A percentile compares a stretch with the other conserved stretches of the same genome.
phyloP scores from a whole-genome alignment of 1,140 invertebrate genomes.

The Neotoxoptera formosana region DNA sequence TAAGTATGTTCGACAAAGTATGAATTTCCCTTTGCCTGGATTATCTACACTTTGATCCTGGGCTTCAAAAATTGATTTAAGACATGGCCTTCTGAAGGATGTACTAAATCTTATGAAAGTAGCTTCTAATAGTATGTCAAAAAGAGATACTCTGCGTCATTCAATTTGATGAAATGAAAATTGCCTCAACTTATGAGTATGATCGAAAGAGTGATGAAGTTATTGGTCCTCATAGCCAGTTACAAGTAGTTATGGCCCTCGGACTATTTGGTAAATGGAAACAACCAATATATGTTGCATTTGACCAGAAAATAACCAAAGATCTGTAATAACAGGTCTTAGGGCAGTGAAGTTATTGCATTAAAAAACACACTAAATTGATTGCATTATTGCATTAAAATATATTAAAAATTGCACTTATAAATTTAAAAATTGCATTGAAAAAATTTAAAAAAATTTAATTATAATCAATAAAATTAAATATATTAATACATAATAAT shows the following conservation, averaged over 20 bases:
- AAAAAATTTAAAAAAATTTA: too few species aligned
- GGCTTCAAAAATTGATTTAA: constrained; percentile 49
- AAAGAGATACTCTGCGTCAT: neutral
- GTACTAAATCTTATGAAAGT: neutral
- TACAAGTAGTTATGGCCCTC: constrained; percentile 60
- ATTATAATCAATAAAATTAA: too few species aligned
- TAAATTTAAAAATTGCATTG: too few species aligned
- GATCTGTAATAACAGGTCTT: too few species aligned
- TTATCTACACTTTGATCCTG: constrained; percentile 42
- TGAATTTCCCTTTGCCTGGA: constrained; percentile 20
- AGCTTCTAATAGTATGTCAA: neutral
- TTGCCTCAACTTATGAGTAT: neutral
- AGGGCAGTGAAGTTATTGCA: too few species aligned
- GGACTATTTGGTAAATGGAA: constrained; percentile 64
- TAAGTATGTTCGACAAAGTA: neutral
- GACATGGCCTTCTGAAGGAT: constrained; percentile 47
- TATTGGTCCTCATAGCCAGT: neutral
- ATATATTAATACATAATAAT: too few species aligned
- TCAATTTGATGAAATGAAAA: neutral
- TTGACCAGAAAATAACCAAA: constrained; percentile 63
- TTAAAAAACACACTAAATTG: too few species aligned
- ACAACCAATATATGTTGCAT: constrained; percentile 63
- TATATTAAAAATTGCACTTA: too few species aligned
- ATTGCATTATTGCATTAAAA: too few species aligned
- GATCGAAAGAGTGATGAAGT: neutral